Evolutionary conservation across 92 coral and sea anemone species (phyloP), one percentile per base, ranked within the genome.

Genomic region (Micromussa lordhowensis): DNA sequence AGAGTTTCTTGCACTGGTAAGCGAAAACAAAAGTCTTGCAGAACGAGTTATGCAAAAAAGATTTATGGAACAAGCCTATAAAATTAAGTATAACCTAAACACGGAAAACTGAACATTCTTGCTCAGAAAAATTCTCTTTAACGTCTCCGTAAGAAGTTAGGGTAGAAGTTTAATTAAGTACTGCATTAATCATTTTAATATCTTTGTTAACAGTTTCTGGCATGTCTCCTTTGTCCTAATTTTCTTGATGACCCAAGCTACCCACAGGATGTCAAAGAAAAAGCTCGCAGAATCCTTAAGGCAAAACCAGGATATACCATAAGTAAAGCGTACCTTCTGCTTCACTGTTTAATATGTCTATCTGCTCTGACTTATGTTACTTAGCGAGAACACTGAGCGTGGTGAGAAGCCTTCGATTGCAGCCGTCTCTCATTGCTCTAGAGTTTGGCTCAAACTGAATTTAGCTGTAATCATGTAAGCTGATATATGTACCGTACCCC

Each of bases 201-300:
- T 24, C 69, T 63, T 28, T 55, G 10, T 77, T 13, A 0, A 76
- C 49, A 85, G 88, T 77, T 76, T 48, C 59, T 85, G 29, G 77
- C 82, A 40, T 85, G 88, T n/a, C 66, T 85, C 31, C 82, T 83
- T 81, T 89, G 92, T 74, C 95, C 95, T 26, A 85, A 80, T 40
- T 85, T 92, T 16, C 84, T 94, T 30, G 94, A 92, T 59, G 93
- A 89, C 49, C 88, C 97, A 69, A 74, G 84, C 35, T 92, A 80
- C 70, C 95, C 95, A 5, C 89, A 85, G 40, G 97, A 94, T 83
- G 91, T 93, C 3, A 92, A 88, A 70, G 94, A 92, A 58, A 90
- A 90, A 69, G 94, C 86, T 4, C 90, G 89, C 34, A 89, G 90
- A 75, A 86, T 94, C 30, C 91, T 94, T 9, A 85, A 69, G 40